phyloP scores from a whole-genome alignment of 2,888 invertebrate genomes.

The Pyralis farinalis region DNA sequence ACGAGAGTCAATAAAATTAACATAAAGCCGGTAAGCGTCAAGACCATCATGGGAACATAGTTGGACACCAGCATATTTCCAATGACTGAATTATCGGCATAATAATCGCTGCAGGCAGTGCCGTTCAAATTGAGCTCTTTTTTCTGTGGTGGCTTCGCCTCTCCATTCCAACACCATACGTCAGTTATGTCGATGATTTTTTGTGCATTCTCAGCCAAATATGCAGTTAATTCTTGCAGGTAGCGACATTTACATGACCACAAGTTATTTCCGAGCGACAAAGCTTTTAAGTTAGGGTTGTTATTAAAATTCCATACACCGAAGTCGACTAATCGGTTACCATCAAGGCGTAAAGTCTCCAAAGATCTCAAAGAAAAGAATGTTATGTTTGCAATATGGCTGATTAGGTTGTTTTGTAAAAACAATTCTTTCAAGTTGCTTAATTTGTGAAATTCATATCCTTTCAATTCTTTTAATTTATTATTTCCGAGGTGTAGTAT shows the following conservation, averaged over 20 bases:
- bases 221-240: slow-evolving; percentile 90
- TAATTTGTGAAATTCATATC: slow-evolving; percentile 92
- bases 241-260: slow-evolving; percentile 96
- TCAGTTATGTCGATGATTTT: slow-evolving; percentile 89
- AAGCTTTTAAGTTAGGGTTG: slow-evolving; percentile 85
- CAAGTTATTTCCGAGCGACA: slow-evolving; percentile 90
- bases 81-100: slow-evolving; percentile 90
- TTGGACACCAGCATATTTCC: slow-evolving; percentile 91
- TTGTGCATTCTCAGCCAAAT: slow-evolving; percentile 90
- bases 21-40: slow-evolving; percentile 88
- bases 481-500: slow-evolving; percentile 93
- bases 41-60: slow-evolving; percentile 91
- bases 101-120: slow-evolving; percentile 93
- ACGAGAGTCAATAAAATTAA: slow-evolving; percentile 88
- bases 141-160: slow-evolving; percentile 87
- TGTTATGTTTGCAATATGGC: slow-evolving; percentile 89
- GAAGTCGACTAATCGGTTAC: slow-evolving; percentile 90
- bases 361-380: slow-evolving; percentile 89
- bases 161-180: slow-evolving; percentile 90
- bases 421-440: slow-evolving; percentile 90
- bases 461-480: slow-evolving; percentile 88
- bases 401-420: slow-evolving; percentile 91
- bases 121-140: slow-evolving; percentile 91
- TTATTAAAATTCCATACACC: slow-evolving; percentile 88
- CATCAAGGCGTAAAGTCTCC: slow-evolving; percentile 90